Evolutionary conservation across 2,113 vertebrate species (phyloP).

Genomic region (Girardinichthys multiradiatus): DNA sequence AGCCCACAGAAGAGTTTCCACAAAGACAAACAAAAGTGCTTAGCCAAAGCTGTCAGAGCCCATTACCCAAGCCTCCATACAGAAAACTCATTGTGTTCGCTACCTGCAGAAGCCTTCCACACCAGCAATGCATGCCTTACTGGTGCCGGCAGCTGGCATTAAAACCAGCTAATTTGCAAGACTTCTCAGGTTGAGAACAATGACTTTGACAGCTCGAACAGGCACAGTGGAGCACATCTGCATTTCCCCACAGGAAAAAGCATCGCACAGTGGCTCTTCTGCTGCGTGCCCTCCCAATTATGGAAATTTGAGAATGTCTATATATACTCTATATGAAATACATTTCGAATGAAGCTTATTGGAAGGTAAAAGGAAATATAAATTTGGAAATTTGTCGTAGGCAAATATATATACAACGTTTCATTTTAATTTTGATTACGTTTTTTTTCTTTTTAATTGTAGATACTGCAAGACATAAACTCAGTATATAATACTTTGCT

Average conservation of each 20-base stretch:
- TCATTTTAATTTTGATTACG: background rate
- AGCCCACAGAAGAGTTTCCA: background rate
- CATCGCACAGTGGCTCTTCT: conserved; percentile 56
- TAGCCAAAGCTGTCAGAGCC: conserved; percentile 47
- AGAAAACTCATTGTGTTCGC: conserved; percentile 26
- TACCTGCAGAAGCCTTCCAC: conserved; percentile 48
- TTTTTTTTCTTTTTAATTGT: background rate
- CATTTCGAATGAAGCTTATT: conserved; percentile 17
- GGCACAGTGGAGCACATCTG: conserved; percentile 71
- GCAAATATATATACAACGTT: background rate
- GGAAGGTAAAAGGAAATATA: conserved; percentile 24
- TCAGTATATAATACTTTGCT: accelerated
- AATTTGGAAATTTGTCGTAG: background rate
- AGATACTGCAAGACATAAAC: background rate
- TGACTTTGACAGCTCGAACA: conserved; percentile 74
- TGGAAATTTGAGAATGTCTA: conserved; percentile 60
- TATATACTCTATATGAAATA: conserved; percentile 45
- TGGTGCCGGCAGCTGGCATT: conserved; percentile 57
- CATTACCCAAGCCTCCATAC: conserved; percentile 37
- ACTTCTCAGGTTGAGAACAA: conserved; percentile 73
- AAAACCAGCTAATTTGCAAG: conserved; percentile 71
- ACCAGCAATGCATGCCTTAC: conserved; percentile 49
- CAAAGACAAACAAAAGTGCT: conserved; percentile 45
- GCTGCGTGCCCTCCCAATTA: conserved; percentile 66
- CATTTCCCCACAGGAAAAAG: conserved; percentile 67